Base-by-base conservation (phyloP, 2,797 vertebrate genomes). In the Anguilla anguilla region DNA sequence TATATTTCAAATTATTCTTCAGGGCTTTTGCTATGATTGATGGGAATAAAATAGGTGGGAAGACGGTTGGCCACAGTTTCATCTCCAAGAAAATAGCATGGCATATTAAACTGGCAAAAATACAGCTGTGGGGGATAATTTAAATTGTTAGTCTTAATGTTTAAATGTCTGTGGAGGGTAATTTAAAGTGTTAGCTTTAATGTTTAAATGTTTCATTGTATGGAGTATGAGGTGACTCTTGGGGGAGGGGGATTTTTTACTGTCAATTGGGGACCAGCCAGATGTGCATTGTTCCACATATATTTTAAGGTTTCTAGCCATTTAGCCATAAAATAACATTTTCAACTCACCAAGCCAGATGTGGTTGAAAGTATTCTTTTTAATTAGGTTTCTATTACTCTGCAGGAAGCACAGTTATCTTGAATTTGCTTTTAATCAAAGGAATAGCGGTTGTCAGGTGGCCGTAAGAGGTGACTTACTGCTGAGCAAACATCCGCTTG, bases 241-340 rank as follows among this genome's bases (percentile, higher is more conserved):
- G 15, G 22, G 17, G 59, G 74, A 39, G 35, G 59, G 53, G 55
- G 9, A 10, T 46, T 64, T 25, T 85, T 43, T 85, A 61, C 22
- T 61, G 19, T 22, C 55, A 61, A 28, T 85, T 67, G 84, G 53
- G 31, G 57, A 59, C 31, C 22, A 51, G 46, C 43, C 79, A 82
- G 79, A 82, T 51, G 79, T 82, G 22, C 79, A 82, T 46, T 15
- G 79, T 82, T 49, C 79, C 46, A 49, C 9, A 31, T 82, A 82
- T 51, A 82, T 82, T 51, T 49, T 82, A 82, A 49, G 79, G 46
- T 82, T 82, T 82, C 46, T 10, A 82, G 43, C 22, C 25, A 25
- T 82, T 51, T 82, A 82, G 43, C 79, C 25, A 82, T 82, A 82
- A 51, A 82, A 82, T 82, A 82, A 82, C 39, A 79, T 79, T 51